Evolutionary conservation across 2,113 vertebrate species (phyloP), one percentile per base, ranked within the genome.

Genomic region (Todiramphus saurophagus): DNA sequence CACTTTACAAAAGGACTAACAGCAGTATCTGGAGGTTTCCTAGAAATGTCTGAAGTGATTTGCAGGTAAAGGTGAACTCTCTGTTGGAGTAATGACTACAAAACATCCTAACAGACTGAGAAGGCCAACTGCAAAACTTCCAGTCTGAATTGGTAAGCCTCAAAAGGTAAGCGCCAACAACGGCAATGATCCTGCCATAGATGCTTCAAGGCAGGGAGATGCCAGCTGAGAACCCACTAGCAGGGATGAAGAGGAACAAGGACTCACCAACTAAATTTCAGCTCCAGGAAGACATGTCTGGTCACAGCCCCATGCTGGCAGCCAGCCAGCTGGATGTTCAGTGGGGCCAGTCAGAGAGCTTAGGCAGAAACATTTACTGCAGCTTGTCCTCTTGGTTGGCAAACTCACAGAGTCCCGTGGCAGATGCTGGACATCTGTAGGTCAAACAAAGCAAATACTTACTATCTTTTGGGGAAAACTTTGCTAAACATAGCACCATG

Each of bases 1-100:
- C 90, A 83, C 50, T 88, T 95, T 88, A 95, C 94, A 96, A 91
- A 95, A 96, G 63, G 78, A 95, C 91, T 93, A 96, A 90, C 74
- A 91, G 44, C 48, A 74, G 84, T 83, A 80, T 80, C 90, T 96
- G 93, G 90, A 96, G 37, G 28, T 74, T 93, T 96, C 82, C 84
- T 72, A 88, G 75, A 93, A 94, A 93, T 62, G 66, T 44, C 48
- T 95, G 77, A 73, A 94, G 44, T 83, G 58, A 82, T 96, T 90
- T 94, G 37, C 75, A 90, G 53, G 70, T 87, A 73, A 77, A 91
- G 74, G 84, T 90, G 90, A 95, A 90, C 44, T 91, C 92, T 87
- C 28, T 85, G 13, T 85, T 93, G 44, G 46, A 87, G 44, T 84
- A 91, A 90, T 44, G 37, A 69, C 75, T 90, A 51, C 74, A 91